Conservation (phyloP, 2,113 vertebrate genomes). For the Porphyrio hochstetteri region DNA sequence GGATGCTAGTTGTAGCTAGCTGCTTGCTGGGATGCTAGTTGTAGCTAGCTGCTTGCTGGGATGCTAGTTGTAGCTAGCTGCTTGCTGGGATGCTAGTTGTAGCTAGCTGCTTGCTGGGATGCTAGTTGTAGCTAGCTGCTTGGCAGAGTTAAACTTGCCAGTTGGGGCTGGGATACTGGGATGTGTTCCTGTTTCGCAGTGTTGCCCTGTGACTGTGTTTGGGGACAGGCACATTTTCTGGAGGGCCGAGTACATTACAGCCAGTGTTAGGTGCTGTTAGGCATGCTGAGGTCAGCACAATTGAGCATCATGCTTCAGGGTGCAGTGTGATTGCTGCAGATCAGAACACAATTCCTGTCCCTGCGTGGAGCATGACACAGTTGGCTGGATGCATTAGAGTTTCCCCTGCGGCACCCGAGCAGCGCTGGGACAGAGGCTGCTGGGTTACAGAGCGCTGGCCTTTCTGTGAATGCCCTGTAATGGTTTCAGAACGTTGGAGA, state of each 20-base stretch:
- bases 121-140: neutral
- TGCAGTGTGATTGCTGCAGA: neutral
- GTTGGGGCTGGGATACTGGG: accelerated
- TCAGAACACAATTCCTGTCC: neutral
- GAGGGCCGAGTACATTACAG: neutral
- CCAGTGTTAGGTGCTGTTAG: neutral
- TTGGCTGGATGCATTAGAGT: neutral
- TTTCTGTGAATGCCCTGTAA: neutral
- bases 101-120: accelerated
- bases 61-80: neutral
- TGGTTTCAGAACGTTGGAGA: neutral
- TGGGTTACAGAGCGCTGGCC: neutral
- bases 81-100: neutral
- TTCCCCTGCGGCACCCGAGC: neutral
- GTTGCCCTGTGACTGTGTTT: neutral
- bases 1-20: accelerated
- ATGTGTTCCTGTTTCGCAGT: neutral
- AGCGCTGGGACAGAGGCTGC: neutral
- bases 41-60: accelerated
- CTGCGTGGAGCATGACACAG: neutral
- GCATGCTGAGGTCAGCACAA: constrained; percentile 33
- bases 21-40: neutral
- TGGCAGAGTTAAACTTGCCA: accelerated
- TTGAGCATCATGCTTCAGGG: neutral
- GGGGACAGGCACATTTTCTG: neutral